Evolutionary conservation across 2,113 vertebrate genomes (phyloP), one percentile per base, ranked within the genome.

Genomic region (Orthonyx spaldingii): DNA sequence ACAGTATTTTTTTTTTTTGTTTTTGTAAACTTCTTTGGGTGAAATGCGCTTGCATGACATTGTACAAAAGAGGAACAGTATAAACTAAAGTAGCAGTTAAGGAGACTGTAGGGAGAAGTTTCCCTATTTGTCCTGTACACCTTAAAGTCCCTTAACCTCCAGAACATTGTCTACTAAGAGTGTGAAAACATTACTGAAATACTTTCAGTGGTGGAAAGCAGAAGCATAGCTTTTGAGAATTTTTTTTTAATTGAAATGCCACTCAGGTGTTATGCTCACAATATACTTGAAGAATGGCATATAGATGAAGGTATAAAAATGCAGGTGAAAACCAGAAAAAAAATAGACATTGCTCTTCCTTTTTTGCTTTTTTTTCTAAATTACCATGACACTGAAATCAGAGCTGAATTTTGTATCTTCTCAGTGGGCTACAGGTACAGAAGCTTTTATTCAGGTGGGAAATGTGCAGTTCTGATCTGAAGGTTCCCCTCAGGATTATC

Each of bases 291-390:
- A 76, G 37, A 72, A 49, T 11, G 2, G 7, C 30, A 24, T 28
- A 13, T 17, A 7, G 8, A 32, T 49, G 8, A 30, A 60, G 8
- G 18, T 30, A 64, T 6, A 64, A 66, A 87, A 85, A 60, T n/a
- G 10, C 16, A 52, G 18, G 1, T 16, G 28, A 61, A 52, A 83
- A 66, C 0, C 15, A n/a, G 20, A 35, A 9, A 49, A 79, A 65
- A 32, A 21, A 0, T 18, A 44, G 24, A 37, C 10, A 14, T 6
- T 61, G 14, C 1, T 53, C 5, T 49, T 74, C 3, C n/a, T 59
- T 69, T 63, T 41, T 88, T 42, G 41, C n/a, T n/a, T 21, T 35
- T 44, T 27, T 10, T 20, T 2, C 7, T 74, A 37, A 77, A 65
- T 52, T 49, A 61, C 5, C 2, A 9, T 26, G 26, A 21, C 7